Evolutionary conservation across 2,113 vertebrate species (phyloP).

Genomic region (Gorsachius goisagi): DNA sequence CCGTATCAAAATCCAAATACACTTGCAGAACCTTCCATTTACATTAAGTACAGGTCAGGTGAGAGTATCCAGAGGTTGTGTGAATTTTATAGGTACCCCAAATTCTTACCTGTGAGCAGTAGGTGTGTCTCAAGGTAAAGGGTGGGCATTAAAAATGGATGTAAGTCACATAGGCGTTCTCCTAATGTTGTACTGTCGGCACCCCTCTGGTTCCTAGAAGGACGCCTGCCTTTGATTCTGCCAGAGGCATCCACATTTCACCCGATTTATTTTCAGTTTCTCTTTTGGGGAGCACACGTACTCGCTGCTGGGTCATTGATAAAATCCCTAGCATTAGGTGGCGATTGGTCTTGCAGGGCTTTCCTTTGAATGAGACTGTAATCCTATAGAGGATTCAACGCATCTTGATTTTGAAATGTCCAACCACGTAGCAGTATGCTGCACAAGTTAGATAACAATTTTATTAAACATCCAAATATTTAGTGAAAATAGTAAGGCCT

Average conservation of each 20-base stretch:
- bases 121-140: background rate
- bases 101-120: background rate
- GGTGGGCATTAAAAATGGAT: background rate
- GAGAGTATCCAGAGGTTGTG: background rate
- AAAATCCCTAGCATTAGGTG: background rate
- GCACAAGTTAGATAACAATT: background rate
- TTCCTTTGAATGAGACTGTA: background rate
- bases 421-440: background rate
- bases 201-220: background rate
- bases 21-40: background rate
- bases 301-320: background rate
- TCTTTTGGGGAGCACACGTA: background rate
- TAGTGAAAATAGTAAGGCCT: slow-evolving; percentile 4
- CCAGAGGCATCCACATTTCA: background rate
- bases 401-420: background rate
- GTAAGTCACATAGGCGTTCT: background rate
- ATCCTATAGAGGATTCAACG: background rate
- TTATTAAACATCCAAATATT: background rate
- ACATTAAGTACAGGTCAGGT: background rate
- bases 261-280: background rate
- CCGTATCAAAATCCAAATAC: background rate
- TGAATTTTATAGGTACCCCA: background rate
- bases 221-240: background rate
- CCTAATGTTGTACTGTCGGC: background rate
- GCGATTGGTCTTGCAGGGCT: background rate